phyloP scores from a whole-genome alignment of 2,113 vertebrate species.

The Ctenodactylus gundi region DNA sequence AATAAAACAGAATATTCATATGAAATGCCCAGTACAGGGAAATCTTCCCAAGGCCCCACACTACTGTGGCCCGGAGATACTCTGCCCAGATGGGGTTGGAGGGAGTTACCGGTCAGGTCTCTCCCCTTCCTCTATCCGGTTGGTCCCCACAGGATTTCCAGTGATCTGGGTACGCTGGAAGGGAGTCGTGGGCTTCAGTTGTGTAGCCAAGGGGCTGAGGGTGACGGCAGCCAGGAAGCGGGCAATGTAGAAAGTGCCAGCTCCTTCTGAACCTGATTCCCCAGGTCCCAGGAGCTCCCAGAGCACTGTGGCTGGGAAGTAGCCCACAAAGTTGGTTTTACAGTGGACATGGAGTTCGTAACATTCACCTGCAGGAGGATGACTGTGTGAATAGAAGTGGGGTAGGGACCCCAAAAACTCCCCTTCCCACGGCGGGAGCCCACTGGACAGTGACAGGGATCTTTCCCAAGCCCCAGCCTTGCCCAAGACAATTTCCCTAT shows the following conservation, averaged over 20 bases:
- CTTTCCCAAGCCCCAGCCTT: background rate
- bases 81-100: background rate
- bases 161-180: slow-evolving; percentile 81
- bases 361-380: slow-evolving; percentile 78
- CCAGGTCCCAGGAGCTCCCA: slow-evolving; percentile 49
- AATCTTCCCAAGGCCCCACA: background rate
- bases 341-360: slow-evolving; percentile 86
- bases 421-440: background rate
- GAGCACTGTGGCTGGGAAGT: slow-evolving; percentile 82
- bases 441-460: background rate
- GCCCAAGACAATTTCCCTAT: background rate
- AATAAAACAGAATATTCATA: too few relatives aligned
- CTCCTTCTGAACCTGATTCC: slow-evolving; percentile 5
- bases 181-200: slow-evolving; percentile 85
- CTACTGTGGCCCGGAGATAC: accelerated
- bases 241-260: slow-evolving; percentile 87
- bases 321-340: slow-evolving; percentile 81
- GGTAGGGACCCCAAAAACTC: background rate
- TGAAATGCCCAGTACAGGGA: background rate
- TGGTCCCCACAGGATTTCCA: background rate
- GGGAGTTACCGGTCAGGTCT: slow-evolving; percentile 84
- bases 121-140: slow-evolving; percentile 84
- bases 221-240: slow-evolving; percentile 85
- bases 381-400: background rate
- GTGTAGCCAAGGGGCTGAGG: slow-evolving; percentile 82